A percentile compares a stretch with the other conserved stretches of the same genome.
Evolutionary conservation across 2,888 invertebrate species (phyloP).

Genomic region (Mongoloraphidia duomilia): DNA sequence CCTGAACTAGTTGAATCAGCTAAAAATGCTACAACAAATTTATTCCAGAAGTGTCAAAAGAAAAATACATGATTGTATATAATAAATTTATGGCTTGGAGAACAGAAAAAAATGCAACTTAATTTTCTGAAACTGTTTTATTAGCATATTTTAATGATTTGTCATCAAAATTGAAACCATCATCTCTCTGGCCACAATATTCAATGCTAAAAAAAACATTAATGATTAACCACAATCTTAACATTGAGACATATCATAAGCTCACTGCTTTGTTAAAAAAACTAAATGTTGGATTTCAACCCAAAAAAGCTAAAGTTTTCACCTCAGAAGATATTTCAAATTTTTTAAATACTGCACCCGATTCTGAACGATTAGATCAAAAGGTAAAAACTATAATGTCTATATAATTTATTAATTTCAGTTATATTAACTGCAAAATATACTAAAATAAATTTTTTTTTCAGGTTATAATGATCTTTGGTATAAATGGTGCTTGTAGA

Average conservation of each 20-base stretch:
- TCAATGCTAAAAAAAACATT: constrained; percentile 8
- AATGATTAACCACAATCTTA: constrained; percentile 8
- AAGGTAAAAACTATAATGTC: too few relatives aligned
- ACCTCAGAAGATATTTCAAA: constrained; percentile 5
- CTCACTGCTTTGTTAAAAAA: constrained; percentile 8
- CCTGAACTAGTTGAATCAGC: too few relatives aligned
- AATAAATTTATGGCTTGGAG: not conserved
- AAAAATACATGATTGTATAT: not conserved
- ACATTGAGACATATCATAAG: constrained; percentile 11
- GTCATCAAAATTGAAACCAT: too few relatives aligned
- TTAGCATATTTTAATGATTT: not conserved
- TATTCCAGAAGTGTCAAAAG: not conserved
- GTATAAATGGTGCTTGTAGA: too few relatives aligned
- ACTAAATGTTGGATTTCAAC: constrained; percentile 1
- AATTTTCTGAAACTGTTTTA: not conserved
- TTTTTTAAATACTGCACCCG: constrained; percentile 8
- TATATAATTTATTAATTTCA: too few relatives aligned
- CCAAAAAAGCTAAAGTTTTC: constrained; percentile 5
- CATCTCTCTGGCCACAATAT: constrained; percentile 6
- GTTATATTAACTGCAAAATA: too few relatives aligned
- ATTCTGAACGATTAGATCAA: constrained; percentile 2
- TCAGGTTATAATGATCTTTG: too few relatives aligned
- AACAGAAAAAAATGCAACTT: not conserved
- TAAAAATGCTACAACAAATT: too few relatives aligned
- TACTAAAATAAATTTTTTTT: too few relatives aligned